Evolutionary conservation across 2,888 invertebrate genomes (phyloP), one percentile per base, ranked within the genome.

Genomic region (Leptinotarsa juncta): DNA sequence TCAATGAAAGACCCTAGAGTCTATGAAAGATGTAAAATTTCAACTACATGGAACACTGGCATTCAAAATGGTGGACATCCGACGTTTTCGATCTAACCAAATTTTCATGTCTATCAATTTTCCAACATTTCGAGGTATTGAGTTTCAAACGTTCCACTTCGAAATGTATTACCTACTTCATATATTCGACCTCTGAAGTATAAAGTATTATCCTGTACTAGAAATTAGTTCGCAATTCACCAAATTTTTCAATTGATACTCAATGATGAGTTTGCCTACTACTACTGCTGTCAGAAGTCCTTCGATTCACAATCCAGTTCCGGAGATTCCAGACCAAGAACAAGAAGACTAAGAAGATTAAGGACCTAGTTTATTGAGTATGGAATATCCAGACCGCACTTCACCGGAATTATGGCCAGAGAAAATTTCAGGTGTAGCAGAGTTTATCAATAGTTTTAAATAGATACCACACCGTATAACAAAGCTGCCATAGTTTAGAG

Each of bases 371-470:
- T 90, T 98, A 75, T 90, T 96, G 83, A 96, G 97, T 85, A 90
- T 94, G 85, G 98, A 98, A 89, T 96, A 95, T 86, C 89, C 98
- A 82, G 97, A 97, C 88, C 91, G 98, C 82, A 93, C 96, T n/a
- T 97, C 97, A 3, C 98, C 98, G 50, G 97, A 98, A 86, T 88
- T 98, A 84, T 98, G 98, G 98, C 97, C 97, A 26, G 97, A 97
- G 88, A 95, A 96, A 90, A 95, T 97, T 91, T 96, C 97, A 86
- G 97, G 97, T 80, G 94, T 97, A 78, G 94, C 94, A 32, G 95
- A 96, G 85, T 97, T 95, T 87, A 93, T 94, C 60, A 92, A 93
- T 69, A 90, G 91, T 85, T 93, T 93, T 85, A 75, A 79, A n/a
- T 67, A 74, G 12, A 90, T 91, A 70, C 90, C 91, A 2, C 88